Evolutionary conservation across 2,113 vertebrate species (phyloP).

Genomic region (Oxyruncus cristatus): DNA sequence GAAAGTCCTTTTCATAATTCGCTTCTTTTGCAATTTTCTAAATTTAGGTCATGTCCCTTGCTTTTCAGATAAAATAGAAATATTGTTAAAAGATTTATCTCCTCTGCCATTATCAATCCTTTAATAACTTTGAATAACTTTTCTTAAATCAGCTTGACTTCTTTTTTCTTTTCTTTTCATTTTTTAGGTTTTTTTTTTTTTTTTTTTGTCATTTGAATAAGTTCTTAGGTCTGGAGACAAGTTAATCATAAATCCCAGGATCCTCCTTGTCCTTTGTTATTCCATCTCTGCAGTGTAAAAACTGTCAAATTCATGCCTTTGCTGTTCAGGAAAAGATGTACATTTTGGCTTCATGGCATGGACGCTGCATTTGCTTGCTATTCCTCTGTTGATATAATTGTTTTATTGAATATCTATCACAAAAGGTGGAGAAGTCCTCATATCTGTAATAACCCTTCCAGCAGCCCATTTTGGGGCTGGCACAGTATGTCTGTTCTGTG

Average conservation of each 20-base stretch:
- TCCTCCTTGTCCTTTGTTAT: background rate
- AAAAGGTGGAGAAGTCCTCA: background rate
- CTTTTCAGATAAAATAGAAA: slow-evolving; percentile 41
- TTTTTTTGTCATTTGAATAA: background rate
- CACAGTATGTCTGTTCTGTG: background rate
- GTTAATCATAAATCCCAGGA: background rate
- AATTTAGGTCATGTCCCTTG: slow-evolving; percentile 14
- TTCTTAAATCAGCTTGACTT: background rate
- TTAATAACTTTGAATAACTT: slow-evolving; percentile 17
- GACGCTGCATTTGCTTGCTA: background rate
- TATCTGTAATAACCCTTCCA: background rate
- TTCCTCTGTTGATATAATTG: background rate
- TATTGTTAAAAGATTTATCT: slow-evolving; percentile 34
- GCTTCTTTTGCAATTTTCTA: background rate
- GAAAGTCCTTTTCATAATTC: background rate
- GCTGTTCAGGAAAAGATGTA: background rate
- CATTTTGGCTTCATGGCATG: background rate
- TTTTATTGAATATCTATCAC: background rate
- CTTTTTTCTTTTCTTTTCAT: background rate
- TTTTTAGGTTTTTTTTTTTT: background rate
- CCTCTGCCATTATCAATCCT: slow-evolving; percentile 1
- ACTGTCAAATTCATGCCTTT: background rate
- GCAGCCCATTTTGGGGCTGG: background rate
- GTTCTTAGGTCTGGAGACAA: background rate
- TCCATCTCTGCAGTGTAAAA: background rate